Base-by-base conservation (phyloP, 30 jellyfish, hydroid and myxozoan genomes). In the Aurelia aurita region DNA sequence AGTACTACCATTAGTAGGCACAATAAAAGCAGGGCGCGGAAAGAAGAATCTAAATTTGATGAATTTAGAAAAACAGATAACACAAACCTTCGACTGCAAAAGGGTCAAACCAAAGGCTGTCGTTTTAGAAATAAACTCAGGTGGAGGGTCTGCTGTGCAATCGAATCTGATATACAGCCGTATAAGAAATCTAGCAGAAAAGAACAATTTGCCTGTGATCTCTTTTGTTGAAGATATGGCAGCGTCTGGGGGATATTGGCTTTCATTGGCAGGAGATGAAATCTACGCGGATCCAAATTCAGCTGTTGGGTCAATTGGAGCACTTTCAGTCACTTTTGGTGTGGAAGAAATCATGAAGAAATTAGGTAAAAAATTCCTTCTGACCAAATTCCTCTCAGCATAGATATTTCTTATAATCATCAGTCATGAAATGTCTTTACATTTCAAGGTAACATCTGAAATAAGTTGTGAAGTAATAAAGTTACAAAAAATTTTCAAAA, bases 191-290 rank as follows among this genome's bases (percentile, higher is more conserved):
- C 57, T 86, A 11, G 86, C 94, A 5, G 74, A 60, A 34, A 84
- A 79, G 53, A 91, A 89, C 14, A 72, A 80, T 12, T 58, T 91
- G 26, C 94, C 91, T 13, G 98, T 91, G 15, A 68, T 85, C 12
- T 55, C 91, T 27, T 85, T 77, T 68, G 81, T 86, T 0, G 91
- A 91, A 58, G 98, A 91, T 44, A 13, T 54, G 7, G 96, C 95
- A 5, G 91, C 65, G 12, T 91, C 98, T 18, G 98, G 98, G 46
- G 98, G 98, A 5, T 91, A 91, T 39, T 91, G 98, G 98, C 87
- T 91, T 14, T 90, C 98, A 19, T 68, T 87, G 59, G 95, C 96
- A 16, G 98, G 98, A 21, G 89, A 86, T 61, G 98, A 91, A 75
- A 91, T 91, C 27, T 86, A 69, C 69, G 88, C 94, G 8, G 91